Evolutionary conservation across 2,113 vertebrate genomes (phyloP), one percentile per base, ranked within the genome.

Genomic region (Holacanthus passer): DNA sequence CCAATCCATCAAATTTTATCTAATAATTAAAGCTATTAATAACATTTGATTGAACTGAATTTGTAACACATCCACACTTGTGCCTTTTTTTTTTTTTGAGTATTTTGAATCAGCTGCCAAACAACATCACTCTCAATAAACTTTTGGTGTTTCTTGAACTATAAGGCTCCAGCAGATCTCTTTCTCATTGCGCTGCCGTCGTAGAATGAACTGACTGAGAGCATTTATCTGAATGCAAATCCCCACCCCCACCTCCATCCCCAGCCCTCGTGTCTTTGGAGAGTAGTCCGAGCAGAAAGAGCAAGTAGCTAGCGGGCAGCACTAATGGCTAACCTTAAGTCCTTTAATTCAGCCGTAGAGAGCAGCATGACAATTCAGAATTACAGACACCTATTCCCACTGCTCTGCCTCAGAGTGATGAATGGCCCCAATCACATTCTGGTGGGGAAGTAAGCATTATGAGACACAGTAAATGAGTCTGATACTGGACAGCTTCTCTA

Each of bases 351-450:
- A 86, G 29, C 82, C 58, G n/a, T 52, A 17, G 73, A 81, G 41
- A 56, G 62, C 78, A 71, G 79, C 81, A 55, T 70, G 80, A 81
- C 85, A 78, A 73, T 84, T 78, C 63, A 77, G 75, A 89, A 91
- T 88, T 85, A 90, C 85, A 77, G 82, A 80, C 69, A 65, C 73
- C 78, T 79, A 87, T 86, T 86, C 87, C 82, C 79, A 77, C 39
- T 31, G 73, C 85, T 81, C 73, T 20, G 72, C 72, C 73, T 82
- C 70, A 7, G 64, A 43, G 32, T 91, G 91, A 92, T 86, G 84
- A 91, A 93, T 90, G 82, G 60, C 75, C 83, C 75, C 89, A 89
- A 75, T 89, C 78, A 88, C 27, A 35, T 39, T 72, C 72, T 64
- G 45, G 16, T 39, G 48, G 65, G 45, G 74, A 79, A 52, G 75